Evolutionary conservation across 2,797 vertebrate species (phyloP).

Genomic region (Xenops minutus): DNA sequence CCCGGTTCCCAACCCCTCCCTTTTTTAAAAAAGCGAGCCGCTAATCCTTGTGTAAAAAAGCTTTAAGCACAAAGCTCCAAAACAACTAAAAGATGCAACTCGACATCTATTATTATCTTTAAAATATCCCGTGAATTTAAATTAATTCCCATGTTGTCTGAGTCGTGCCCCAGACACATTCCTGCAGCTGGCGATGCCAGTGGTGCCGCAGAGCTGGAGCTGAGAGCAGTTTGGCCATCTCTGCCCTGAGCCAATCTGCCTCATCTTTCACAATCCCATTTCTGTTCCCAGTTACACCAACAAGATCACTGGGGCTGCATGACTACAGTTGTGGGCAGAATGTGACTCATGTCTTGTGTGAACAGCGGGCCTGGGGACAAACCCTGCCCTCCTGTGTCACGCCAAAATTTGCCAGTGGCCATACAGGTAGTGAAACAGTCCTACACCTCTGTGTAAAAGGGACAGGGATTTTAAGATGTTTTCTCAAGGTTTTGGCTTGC

Average conservation of each 20-base stretch:
- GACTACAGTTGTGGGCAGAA: background rate
- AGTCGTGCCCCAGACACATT: background rate
- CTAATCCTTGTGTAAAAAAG: conserved; percentile 50
- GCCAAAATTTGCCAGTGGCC: background rate
- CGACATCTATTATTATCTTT: conserved; percentile 24
- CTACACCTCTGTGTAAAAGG: accelerated
- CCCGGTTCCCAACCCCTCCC: background rate
- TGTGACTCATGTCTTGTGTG: accelerated
- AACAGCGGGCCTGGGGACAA: background rate
- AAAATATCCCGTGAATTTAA: conserved; percentile 6
- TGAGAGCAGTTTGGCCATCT: background rate
- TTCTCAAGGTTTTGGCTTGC: background rate
- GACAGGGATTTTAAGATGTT: accelerated
- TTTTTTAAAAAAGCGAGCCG: background rate
- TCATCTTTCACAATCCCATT: background rate
- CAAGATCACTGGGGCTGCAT: background rate
- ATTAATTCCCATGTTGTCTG: background rate
- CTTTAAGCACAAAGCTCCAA: conserved; percentile 43
- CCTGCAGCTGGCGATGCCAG: background rate
- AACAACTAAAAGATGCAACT: conserved; percentile 43
- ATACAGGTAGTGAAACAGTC: accelerated
- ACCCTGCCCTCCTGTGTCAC: background rate
- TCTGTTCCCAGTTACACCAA: background rate
- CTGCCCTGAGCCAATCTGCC: background rate
- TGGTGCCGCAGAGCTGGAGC: accelerated